Conservation (phyloP, 2,797 vertebrate genomes). For the Acrossocheilus fasciatus region DNA sequence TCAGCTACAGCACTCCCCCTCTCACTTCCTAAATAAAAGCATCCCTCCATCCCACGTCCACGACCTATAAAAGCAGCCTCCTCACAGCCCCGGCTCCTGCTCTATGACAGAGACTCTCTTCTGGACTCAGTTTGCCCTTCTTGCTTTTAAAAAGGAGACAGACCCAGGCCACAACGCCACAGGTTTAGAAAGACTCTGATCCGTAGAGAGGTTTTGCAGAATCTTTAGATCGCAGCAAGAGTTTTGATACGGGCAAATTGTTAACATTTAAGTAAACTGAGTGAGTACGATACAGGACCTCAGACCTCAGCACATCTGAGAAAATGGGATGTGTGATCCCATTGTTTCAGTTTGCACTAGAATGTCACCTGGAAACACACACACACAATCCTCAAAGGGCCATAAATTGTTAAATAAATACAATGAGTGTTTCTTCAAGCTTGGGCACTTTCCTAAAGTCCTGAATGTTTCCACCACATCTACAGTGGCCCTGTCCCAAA, state of each 20-base stretch:
- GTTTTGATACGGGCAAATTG: neutral
- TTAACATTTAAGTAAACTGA: neutral
- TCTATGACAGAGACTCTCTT: neutral
- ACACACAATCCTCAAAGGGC: neutral
- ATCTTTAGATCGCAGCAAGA: neutral
- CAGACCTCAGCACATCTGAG: neutral
- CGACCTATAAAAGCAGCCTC: constrained; percentile 30
- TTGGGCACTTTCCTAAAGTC: neutral
- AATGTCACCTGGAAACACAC: neutral
- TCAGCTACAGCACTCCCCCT: constrained; percentile 39
- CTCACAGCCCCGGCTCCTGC: constrained; percentile 1
- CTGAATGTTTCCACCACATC: neutral
- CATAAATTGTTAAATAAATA: neutral
- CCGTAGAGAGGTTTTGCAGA: neutral
- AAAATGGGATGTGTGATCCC: neutral
- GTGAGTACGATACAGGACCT: neutral
- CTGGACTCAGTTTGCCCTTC: neutral
- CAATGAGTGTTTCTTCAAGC: neutral
- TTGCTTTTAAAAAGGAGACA: constrained; percentile 32
- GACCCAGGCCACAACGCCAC: neutral
- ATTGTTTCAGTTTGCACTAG: constrained; percentile 2
- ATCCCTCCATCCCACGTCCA: constrained; percentile 10
- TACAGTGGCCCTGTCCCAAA: too few relatives aligned
- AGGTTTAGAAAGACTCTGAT: neutral
- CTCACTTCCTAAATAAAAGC: constrained; percentile 29